Evolutionary conservation across 2,797 vertebrate species (phyloP), one percentile per base, ranked within the genome.

Genomic region (Craterocephalus amniculus): DNA sequence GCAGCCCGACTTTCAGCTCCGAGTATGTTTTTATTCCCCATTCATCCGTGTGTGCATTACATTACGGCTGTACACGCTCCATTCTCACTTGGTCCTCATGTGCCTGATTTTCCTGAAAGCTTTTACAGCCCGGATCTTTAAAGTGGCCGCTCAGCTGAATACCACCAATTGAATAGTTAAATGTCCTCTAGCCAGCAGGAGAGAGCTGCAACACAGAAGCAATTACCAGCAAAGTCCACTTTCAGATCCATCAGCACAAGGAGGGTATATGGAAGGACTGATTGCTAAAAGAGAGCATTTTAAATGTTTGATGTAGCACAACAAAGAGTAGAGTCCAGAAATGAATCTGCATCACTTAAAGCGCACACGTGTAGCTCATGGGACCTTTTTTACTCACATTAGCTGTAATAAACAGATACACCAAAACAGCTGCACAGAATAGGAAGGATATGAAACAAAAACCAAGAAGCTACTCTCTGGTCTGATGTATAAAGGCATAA

Each of bases 91-190:
- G 22, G 34, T 84, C 58, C 69, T 76, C 60, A 20, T 58, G 65
- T 79, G 72, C 62, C 67, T 27, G 52, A 58, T 77, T 84, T 78
- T 70, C 62, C 65, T 75, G 66, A 84, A 74, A 71, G 73, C 82
- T 82, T 85, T 84, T 70, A 81, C 58, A 68, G 79, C 62, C 67
- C 45, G 48, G 70, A 76, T 81, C 70, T 83, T 58, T 64, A 71
- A 81, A 86, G 83, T 70, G 85, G 81, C 66, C 72, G 55, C 71
- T 87, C 81, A 79, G 70, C 67, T 80, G 58, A 85, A 83, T 58
- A 65, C 70, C 69, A 78, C 58, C 63, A 72, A 73, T 35, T 70
- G 55, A 84, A 84, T 63, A 26, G 49, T 67, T 67, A 66, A 49
- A 63, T 76, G 27, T 79, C 56, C 66, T 79, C 22, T 18, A 31